Evolutionary conservation across 1,140 invertebrate species (phyloP).

Genomic region (Dendroctonus valens): DNA sequence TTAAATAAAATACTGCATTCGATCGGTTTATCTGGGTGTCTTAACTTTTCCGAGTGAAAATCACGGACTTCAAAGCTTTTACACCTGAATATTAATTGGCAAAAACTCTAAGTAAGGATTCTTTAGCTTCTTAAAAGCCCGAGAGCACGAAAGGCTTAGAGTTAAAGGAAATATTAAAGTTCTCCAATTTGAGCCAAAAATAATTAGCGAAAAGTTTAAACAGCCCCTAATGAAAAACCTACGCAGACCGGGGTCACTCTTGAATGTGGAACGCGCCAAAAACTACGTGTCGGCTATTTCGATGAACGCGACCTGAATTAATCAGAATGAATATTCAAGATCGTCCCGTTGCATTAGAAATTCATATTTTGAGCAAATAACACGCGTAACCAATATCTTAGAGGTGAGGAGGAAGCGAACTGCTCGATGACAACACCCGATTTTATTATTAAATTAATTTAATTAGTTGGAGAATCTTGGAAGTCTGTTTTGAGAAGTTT

Average conservation of each 20-base stretch:
- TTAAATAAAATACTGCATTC: too few species aligned
- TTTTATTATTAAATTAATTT: constrained; percentile 8
- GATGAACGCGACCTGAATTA: constrained; percentile 8
- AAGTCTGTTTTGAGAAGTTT: background rate
- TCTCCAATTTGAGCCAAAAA: too few species aligned
- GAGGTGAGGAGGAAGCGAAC: background rate
- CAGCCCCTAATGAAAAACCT: background rate
- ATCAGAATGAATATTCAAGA: constrained; percentile 11
- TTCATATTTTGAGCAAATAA: constrained; percentile 9
- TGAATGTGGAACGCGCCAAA: background rate
- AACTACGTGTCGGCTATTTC: constrained; percentile 5
- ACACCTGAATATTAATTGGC: too few species aligned
- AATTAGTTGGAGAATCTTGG: background rate
- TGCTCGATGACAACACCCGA: constrained; percentile 4
- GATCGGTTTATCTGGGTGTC: too few species aligned
- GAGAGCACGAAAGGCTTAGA: too few species aligned
- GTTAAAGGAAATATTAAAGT: too few species aligned
- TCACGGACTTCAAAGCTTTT: too few species aligned
- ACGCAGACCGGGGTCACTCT: background rate
- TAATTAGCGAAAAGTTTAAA: too few species aligned
- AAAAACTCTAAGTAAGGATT: too few species aligned
- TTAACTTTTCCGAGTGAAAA: too few species aligned
- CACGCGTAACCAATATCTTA: constrained; percentile 8
- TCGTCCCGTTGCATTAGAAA: background rate
- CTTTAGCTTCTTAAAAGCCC: too few species aligned